Conservation (phyloP, 2,888 invertebrate genomes). For the Tuta absoluta region DNA sequence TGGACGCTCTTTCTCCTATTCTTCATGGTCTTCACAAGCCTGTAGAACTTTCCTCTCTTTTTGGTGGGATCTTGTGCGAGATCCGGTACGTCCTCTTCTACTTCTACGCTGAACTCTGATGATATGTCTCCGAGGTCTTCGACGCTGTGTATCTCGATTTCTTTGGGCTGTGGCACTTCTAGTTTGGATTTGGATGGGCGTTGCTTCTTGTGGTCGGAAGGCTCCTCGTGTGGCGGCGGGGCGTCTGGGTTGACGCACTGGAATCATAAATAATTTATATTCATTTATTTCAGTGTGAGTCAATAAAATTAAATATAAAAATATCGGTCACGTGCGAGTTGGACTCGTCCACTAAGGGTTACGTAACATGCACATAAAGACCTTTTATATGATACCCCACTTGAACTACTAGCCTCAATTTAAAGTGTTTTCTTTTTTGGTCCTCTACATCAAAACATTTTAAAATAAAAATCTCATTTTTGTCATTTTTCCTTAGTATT, state of each 20-base stretch:
- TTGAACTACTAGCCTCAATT: no score
- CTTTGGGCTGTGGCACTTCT: conserved; percentile 58
- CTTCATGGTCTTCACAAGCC: conserved; percentile 74
- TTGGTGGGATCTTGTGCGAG: conserved; percentile 60
- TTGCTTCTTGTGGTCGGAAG: conserved; percentile 60
- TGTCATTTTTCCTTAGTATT: no score
- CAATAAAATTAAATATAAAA: no score
- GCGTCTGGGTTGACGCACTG: conserved; percentile 76
- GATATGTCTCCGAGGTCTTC: conserved; percentile 77
- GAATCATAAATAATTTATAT: no score
- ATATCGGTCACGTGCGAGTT: no score
- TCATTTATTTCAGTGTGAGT: no score
- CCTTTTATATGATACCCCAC: no score
- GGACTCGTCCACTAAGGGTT: no score
- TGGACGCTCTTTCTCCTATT: conserved; percentile 76
- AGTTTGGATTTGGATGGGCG: conserved; percentile 65
- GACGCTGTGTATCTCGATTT: conserved; percentile 68
- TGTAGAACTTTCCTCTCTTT: conserved; percentile 74
- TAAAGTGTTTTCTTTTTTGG: no score
- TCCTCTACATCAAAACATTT: no score
- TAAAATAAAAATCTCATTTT: no score
- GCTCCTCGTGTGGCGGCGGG: conserved; percentile 56
- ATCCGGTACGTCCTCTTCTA: conserved; percentile 66
- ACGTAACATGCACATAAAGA: no score
- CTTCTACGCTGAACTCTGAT: conserved; percentile 76